These are phyloP conservation scores for Metallyticus violacea DNA, from an alignment of 2,888 invertebrate genomes.

Conservation along the genomic window DNA sequence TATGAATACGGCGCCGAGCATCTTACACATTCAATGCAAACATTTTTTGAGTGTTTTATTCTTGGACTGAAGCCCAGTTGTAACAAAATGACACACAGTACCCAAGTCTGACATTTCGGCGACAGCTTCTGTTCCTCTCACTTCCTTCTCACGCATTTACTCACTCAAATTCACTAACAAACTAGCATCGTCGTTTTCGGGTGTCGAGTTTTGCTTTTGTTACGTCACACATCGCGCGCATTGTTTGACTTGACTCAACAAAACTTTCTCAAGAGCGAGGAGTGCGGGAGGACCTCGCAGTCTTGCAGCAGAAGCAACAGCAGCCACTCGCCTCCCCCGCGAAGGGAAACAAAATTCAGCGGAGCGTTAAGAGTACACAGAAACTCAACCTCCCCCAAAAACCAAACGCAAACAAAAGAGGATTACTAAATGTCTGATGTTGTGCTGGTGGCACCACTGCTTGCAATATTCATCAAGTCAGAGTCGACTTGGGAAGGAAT, in stretches of 20 bases:
- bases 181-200: neutral
- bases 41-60: neutral
- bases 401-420: constrained; percentile 1
- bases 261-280: neutral
- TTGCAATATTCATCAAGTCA: neutral
- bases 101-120: neutral
- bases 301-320: neutral
- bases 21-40: too few relatives aligned
- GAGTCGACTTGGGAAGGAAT: neutral
- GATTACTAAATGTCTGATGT: constrained; percentile 11
- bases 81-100: neutral
- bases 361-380: constrained; percentile 6
- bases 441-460: neutral
- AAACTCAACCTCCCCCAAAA: neutral
- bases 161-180: neutral
- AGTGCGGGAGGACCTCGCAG: neutral
- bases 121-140: too few relatives aligned
- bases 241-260: constrained; percentile 2
- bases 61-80: neutral
- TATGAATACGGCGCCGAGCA: too few relatives aligned
- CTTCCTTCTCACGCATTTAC: neutral
- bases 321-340: neutral
- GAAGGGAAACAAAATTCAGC: neutral
- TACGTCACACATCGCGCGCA: neutral
- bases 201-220: neutral